phyloP scores from a whole-genome alignment of 2,113 vertebrate species.

The Columba livia region DNA sequence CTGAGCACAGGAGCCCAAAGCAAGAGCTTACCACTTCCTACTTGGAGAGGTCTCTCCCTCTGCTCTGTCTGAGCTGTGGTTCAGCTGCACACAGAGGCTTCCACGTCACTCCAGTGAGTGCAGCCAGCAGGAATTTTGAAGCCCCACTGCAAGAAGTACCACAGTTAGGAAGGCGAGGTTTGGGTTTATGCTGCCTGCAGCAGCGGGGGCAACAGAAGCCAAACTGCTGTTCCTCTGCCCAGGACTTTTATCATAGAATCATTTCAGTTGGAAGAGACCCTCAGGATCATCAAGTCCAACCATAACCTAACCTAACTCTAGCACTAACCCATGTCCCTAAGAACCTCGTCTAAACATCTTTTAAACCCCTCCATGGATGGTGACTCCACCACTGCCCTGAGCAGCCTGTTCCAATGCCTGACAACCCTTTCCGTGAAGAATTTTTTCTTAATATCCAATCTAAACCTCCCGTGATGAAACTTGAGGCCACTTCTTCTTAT shows the following conservation, averaged over 20 bases:
- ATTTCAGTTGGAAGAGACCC: too few species aligned
- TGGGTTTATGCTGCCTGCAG: background rate
- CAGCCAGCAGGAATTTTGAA: background rate
- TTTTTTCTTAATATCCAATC: too few species aligned
- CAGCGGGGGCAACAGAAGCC: background rate
- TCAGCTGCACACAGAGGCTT: background rate
- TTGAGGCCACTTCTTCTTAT: too few species aligned
- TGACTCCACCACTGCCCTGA: too few species aligned
- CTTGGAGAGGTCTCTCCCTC: background rate
- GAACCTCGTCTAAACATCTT: too few species aligned
- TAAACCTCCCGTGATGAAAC: too few species aligned
- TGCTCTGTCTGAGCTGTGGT: rapidly evolving
- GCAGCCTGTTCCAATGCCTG: too few species aligned
- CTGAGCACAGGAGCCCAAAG: background rate
- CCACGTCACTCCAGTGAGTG: background rate
- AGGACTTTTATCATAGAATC: background rate
- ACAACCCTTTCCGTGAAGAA: too few species aligned
- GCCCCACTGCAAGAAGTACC: background rate
- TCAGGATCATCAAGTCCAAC: too few species aligned
- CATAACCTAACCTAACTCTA: too few species aligned
- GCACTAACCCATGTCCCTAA: too few species aligned
- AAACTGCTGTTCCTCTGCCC: background rate
- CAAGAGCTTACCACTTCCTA: background rate
- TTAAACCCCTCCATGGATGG: too few species aligned
- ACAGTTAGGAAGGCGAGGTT: background rate